Conservation (phyloP, 2,797 vertebrate genomes). For the Picus viridis region DNA sequence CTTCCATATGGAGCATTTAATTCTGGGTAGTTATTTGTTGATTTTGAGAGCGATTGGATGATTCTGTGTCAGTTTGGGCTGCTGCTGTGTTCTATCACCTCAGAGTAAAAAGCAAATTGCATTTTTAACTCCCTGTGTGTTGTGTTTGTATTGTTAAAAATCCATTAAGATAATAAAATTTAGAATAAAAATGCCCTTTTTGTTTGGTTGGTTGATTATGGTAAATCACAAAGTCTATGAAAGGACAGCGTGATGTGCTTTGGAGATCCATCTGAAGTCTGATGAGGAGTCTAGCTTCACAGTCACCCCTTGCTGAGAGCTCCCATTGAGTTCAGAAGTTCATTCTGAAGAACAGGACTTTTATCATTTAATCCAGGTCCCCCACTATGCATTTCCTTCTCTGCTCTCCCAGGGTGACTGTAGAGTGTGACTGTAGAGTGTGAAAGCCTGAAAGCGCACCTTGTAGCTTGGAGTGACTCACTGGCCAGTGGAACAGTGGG, state of each 20-base stretch:
- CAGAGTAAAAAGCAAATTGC: not conserved
- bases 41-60: not conserved
- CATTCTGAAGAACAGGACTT: conserved; percentile 2
- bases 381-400: not conserved
- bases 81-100: not conserved
- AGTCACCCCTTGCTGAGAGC: not conserved
- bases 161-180: conserved; percentile 8
- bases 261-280: not conserved
- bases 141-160: not conserved
- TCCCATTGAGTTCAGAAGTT: conserved; percentile 15
- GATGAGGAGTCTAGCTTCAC: not conserved
- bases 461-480: not conserved
- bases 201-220: not conserved
- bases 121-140: not conserved
- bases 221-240: no score
- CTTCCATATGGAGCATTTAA: not conserved
- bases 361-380: not conserved
- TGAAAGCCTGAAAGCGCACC: conserved; percentile 14
- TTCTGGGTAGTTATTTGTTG: not conserved
- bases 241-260: not conserved
- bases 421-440: not conserved
- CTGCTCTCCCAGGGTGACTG: not conserved
- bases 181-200: not conserved
- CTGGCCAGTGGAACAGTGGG: not conserved
- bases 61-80: not conserved